These are phyloP conservation scores for Drosophila sechellia DNA, from an alignment of 1,140 invertebrate species.

Conservation along the genomic window DNA sequence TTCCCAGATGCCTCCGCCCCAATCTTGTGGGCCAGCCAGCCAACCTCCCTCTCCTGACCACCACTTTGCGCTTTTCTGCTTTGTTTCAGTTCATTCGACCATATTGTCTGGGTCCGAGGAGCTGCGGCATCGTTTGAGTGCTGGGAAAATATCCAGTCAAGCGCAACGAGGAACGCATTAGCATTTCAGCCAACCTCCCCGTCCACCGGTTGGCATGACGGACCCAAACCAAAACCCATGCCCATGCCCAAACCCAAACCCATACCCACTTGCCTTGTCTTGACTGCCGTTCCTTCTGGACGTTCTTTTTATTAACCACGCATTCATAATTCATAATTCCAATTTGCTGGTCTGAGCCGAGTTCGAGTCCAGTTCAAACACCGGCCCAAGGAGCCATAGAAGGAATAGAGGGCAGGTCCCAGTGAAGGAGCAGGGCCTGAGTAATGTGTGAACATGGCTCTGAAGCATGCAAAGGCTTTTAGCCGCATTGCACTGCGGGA, in stretches of 20 bases:
- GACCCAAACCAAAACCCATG: slow-evolving; percentile 17
- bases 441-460: slow-evolving; percentile 77
- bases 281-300: slow-evolving; percentile 31
- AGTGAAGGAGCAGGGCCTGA: slow-evolving; percentile 47
- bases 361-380: slow-evolving; percentile 75
- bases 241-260: not conserved
- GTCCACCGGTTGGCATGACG: slow-evolving; percentile 62
- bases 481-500: slow-evolving; percentile 25
- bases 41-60: slow-evolving; percentile 2
- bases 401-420: slow-evolving; percentile 32
- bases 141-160: slow-evolving; percentile 79
- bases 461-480: slow-evolving; percentile 74
- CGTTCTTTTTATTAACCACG: slow-evolving; percentile 81
- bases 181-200: slow-evolving; percentile 59
- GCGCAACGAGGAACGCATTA: slow-evolving; percentile 79
- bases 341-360: slow-evolving; percentile 68
- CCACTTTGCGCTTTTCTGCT: slow-evolving; percentile 80
- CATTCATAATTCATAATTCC: slow-evolving; percentile 83
- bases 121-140: slow-evolving; percentile 74
- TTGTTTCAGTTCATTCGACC: slow-evolving; percentile 80
- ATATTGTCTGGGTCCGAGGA: slow-evolving; percentile 63
- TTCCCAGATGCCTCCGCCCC: slow-evolving; percentile 30
- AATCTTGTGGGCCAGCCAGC: not conserved
- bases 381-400: slow-evolving; percentile 30
- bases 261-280: slow-evolving; percentile 39